phyloP scores from a whole-genome alignment of 2,888 invertebrate genomes.

The Idaea aversata region DNA sequence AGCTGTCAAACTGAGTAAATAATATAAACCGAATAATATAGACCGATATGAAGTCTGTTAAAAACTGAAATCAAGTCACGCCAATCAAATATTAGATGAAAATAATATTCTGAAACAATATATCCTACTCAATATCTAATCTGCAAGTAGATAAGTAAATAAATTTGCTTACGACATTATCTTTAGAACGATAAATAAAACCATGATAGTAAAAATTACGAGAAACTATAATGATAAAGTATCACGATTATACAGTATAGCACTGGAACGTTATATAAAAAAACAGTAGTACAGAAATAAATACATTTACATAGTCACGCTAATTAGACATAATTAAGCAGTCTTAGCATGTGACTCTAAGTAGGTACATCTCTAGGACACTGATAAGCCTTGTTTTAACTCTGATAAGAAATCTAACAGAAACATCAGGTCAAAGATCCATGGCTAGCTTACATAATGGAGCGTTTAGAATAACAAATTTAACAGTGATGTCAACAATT shows the following conservation, averaged over 20 bases:
- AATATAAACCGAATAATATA: too few species aligned
- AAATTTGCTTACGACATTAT: not conserved
- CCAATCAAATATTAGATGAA: not conserved
- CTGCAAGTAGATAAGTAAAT: not conserved
- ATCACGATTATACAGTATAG: constrained; percentile 13
- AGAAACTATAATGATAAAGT: constrained; percentile 23
- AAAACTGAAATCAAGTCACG: not conserved
- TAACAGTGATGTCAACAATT: constrained; percentile 22
- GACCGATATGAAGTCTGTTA: too few species aligned
- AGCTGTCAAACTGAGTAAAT: too few species aligned
- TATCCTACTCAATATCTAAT: not conserved
- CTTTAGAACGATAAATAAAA: constrained; percentile 14
- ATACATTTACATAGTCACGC: constrained; percentile 12
- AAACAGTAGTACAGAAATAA: constrained; percentile 17
- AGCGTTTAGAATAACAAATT: constrained; percentile 15
- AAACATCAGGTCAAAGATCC: constrained; percentile 14
- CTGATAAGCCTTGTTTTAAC: constrained; percentile 4
- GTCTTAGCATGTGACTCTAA: not conserved
- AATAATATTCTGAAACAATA: not conserved
- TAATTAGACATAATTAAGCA: constrained; percentile 18
- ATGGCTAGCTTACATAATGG: constrained; percentile 19
- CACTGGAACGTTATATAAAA: constrained; percentile 13
- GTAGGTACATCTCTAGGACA: not conserved
- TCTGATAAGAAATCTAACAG: constrained; percentile 16
- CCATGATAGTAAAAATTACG: constrained; percentile 18